Evolutionary conservation across 2,113 vertebrate genomes (phyloP), one percentile per base, ranked within the genome.

Genomic region (Hippotragus niger): DNA sequence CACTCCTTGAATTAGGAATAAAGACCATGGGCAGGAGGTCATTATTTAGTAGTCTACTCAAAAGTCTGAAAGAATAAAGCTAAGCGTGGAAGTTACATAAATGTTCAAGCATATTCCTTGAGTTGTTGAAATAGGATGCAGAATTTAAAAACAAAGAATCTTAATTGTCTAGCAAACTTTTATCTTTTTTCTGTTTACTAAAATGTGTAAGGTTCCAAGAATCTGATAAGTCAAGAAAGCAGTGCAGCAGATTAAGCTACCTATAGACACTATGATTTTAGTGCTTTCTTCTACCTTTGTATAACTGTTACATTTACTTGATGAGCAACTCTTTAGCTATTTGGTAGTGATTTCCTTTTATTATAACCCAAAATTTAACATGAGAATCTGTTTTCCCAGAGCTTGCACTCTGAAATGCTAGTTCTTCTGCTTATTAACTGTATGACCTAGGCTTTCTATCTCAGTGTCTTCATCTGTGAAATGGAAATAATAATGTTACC

Each of bases 51-150:
- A 92, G 14, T 55, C 2, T 36, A 71, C 17, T 93, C 17, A 88
- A 31, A 60, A 91, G 74, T 92, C 50, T 96, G 57, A 21, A 90
- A 93, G 64, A 94, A 84, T 33, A 91, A 95, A 95, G 43, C 60
- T 62, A 71, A 91, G 43, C 31, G 5, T 83, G 36, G 88, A 95
- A 89, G 36, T 91, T 76, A 87, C 14, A 14, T 90, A 17, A 62
- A 71, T 90, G 6, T 90, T 92, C n/a, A 95, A 55, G 25, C 14
- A 43, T 80, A 82, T 91, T 80, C 27, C 57, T 95, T 78, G 23
- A 96, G 33, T 87, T 94, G 47, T 27, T 95, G 31, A 85, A 96
- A 92, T 64, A 87, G 50, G 23, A 53, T 92, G 9, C 50, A 92
- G 21, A 95, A 88, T 89, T 95, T 91, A 23, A 94, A 36, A 95